A percentile compares a stretch with the other conserved stretches of the same genome.
Evolutionary conservation across 2,888 invertebrate species (phyloP).

Genomic region (Sialis lutaria): DNA sequence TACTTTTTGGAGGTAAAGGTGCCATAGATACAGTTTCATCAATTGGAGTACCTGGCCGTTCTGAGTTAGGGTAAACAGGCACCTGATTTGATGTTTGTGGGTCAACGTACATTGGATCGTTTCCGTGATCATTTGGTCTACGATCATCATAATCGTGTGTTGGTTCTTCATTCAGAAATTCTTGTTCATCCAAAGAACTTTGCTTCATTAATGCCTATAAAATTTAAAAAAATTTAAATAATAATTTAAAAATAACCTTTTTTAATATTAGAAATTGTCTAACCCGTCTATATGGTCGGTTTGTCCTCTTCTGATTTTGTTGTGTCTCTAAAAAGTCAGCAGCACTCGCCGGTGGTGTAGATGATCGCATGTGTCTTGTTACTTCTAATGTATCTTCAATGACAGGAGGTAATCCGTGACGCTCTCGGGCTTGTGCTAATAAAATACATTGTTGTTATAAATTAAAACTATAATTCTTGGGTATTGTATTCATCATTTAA

Average conservation of each 20-base stretch:
- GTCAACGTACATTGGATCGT: constrained; percentile 5
- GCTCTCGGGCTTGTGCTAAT: constrained; percentile 37
- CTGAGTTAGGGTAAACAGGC: constrained; percentile 7
- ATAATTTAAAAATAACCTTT: too few relatives aligned
- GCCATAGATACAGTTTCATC: constrained; percentile 16
- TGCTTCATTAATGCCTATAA: constrained; percentile 66
- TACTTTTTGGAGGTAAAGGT: constrained; percentile 13
- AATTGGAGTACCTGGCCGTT: constrained; percentile 20
- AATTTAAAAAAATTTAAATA: too few relatives aligned
- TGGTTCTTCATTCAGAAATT: constrained; percentile 39
- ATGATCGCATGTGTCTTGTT: constrained; percentile 84
- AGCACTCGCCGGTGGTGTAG: constrained; percentile 86
- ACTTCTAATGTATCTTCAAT: constrained; percentile 91
- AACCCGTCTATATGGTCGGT: constrained; percentile 49
- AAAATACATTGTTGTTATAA: too few relatives aligned
- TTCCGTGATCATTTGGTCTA: constrained; percentile 24
- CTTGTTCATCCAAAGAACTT: constrained; percentile 72
- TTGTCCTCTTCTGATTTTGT: constrained; percentile 62
- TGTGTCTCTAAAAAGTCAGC: constrained; percentile 77
- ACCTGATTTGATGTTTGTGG: constrained; percentile 17
- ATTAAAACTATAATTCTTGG: too few relatives aligned
- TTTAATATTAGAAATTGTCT: constrained; percentile 12
- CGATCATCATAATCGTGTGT: constrained; percentile 36
- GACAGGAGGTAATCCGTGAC: constrained; percentile 53
- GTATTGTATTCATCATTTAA: too few relatives aligned